Base-by-base conservation (phyloP, 2,888 invertebrate genomes). In the Trachelus iudaicus region DNA sequence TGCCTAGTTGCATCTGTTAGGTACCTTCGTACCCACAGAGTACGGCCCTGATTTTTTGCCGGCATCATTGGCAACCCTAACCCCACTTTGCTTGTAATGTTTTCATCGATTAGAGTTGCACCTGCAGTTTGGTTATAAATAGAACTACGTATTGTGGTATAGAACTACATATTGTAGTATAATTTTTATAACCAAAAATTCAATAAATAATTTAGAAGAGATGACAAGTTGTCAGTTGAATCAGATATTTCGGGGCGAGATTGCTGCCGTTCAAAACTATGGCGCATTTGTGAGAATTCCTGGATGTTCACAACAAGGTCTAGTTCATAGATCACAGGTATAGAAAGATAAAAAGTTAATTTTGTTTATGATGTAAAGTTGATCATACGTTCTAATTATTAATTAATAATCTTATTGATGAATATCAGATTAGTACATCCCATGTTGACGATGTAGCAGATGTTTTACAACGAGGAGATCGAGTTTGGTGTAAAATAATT, bases 401-500 rank as follows among this genome's bases (percentile, higher is more conserved):
- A 71, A 33, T 33, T 33, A 71, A 15, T 71, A 33, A 33, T 71
- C 13, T 71, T 23, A 23, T 34, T 74, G 34, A 33, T 34, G 15
- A 30, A 74, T 30, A 76, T 69, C 85, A 92, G 88, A 84, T 92
- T 34, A 92, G 92, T 74, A 84, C 88, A 69, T 80, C 85, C 69
- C 86, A 87, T 76, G 89, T 92, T 33, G 90, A 92, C 76, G 90
- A 92, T 87, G 92, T 88, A 3, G 83, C 87, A 30, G 92, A 92
- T 23, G 84, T 92, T 75, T 85, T 92, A 40, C 90, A 91, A 77
- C 87, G 85, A 78, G 92, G 92, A 4, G 92, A 92, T 35, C 82
- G 88, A 68, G 88, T 92, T 13, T 92, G 92, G 92, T 92, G 92
- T 81, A 92, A 92, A 86, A 87, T 92, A 68, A 92, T 92, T 80